Base-by-base conservation (phyloP, 2,888 invertebrate genomes). In the Caenorhabditis virilis region DNA sequence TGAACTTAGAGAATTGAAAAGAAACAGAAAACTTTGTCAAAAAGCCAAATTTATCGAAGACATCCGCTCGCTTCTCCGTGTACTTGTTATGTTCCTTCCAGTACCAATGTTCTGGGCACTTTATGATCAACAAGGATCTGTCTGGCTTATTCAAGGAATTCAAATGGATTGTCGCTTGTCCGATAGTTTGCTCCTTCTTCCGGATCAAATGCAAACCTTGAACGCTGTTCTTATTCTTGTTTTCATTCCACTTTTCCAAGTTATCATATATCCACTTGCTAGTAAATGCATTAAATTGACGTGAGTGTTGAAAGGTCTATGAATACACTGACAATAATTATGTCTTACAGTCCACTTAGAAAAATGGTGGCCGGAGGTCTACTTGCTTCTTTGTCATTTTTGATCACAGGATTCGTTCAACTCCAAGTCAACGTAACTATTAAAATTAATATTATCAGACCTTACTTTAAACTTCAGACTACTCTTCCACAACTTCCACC, bases 61-160 rank as follows among this genome's bases (percentile, higher is more conserved):
- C 42, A 69, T 79, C 35, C 70, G 74, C 23, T 67, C 72, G 1
- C 69, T 82, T 23, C 65, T 79, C 27, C 69, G 77, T 20, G 58
- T 82, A 7, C 56, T 79, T n/a, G 67, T 82, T 49, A 82, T 82
- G 80, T 78, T 77, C 66, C 51, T 82, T 5, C 82, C 82, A 27
- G 85, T 95, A 25, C 95, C 97, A 0, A 87, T 97, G n/a, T 98
- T 95, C 85, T 97, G 95, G 95, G 92, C 95, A 0, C 87, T 97
- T 0, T 95, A 91, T 84, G 95, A 97, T 84, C 97, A 97, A 84
- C 93, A 93, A 88, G 93, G 91, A 20, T 92, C 92, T 0, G 87
- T 91, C 62, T 94, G 93, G 93, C 92, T 92, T 0, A 90, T 93
- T 85, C 93, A 93, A 87, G 94, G 93, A 20, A 39, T 78, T 57